Percentiles rank a stretch among this genome's conserved stretches.
phyloP scores from a whole-genome alignment of 2,113 vertebrate genomes.

The Antechinus flavipes region DNA sequence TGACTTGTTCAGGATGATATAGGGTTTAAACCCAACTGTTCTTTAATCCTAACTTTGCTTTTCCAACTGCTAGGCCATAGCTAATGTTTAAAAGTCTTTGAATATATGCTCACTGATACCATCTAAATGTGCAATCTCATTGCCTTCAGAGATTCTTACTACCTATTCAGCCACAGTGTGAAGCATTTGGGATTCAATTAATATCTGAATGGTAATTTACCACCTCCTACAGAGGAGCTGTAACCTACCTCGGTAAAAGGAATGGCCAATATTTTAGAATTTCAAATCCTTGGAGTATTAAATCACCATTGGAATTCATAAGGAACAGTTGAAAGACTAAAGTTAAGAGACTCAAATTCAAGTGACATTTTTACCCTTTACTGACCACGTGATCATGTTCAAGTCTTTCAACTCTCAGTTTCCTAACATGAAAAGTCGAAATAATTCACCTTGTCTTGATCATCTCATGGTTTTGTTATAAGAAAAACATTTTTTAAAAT shows the following conservation, averaged over 20 bases:
- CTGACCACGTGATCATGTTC: accelerated
- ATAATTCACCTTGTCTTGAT: background rate
- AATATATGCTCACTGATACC: background rate
- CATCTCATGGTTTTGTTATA: background rate
- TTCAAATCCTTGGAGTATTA: background rate
- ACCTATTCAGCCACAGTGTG: background rate
- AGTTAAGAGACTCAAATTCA: background rate
- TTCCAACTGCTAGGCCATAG: background rate
- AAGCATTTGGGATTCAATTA: background rate
- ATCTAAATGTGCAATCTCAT: background rate
- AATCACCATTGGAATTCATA: background rate
- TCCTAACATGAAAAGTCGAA: background rate
- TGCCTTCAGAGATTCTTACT: background rate
- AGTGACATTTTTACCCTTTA: background rate
- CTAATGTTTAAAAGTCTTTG: background rate
- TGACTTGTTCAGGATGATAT: background rate
- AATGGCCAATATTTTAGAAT: background rate
- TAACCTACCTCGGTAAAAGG: background rate
- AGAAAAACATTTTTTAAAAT: background rate
- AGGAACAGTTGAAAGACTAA: background rate
- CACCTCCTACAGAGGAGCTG: background rate
- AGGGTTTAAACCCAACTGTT: background rate
- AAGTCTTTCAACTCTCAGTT: background rate
- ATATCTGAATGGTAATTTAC: background rate
- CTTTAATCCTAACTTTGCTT: background rate